Evolutionary conservation across 1,140 invertebrate species (phyloP).

Genomic region (Drosophila pachea): DNA sequence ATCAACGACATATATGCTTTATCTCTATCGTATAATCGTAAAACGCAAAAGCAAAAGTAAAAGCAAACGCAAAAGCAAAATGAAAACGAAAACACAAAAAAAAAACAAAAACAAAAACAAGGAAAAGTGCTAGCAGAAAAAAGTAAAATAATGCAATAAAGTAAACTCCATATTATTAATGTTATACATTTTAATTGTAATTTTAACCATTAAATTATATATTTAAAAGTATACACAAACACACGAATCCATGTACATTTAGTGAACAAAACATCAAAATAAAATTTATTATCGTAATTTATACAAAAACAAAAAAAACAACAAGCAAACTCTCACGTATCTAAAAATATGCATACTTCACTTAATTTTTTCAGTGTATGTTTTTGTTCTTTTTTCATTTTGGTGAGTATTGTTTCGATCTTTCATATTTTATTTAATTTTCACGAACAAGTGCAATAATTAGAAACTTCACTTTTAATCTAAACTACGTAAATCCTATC

Average conservation of each 20-base stretch:
- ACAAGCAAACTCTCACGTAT: constrained; percentile 6
- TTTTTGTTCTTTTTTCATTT: constrained; percentile 18
- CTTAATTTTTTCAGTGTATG: constrained; percentile 9
- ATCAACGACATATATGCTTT: constrained; percentile 73
- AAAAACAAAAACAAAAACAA: constrained; percentile 25
- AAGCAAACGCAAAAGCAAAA: no score
- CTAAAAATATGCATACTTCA: constrained; percentile 9
- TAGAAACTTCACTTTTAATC: constrained; percentile 10
- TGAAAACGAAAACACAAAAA: constrained; percentile 40
- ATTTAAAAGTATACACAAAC: constrained; percentile 43
- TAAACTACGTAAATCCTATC: constrained; percentile 38
- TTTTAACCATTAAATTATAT: constrained; percentile 69
- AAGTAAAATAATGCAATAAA: constrained; percentile 52
- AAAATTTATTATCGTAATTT: constrained; percentile 66
- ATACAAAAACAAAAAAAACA: constrained; percentile 50
- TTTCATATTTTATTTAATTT: constrained; percentile 6
- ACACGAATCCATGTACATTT: constrained; percentile 68
- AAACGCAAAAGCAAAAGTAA: constrained; percentile 22
- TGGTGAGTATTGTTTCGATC: constrained; percentile 45
- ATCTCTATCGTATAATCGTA: constrained; percentile 43
- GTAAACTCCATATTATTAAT: constrained; percentile 64
- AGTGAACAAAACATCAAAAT: constrained; percentile 56
- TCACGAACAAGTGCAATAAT: constrained; percentile 24
- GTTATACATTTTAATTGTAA: constrained; percentile 68
- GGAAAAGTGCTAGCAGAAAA: constrained; percentile 49